Conservation (phyloP, 2,888 invertebrate genomes). For the Lutraria lutraria region DNA sequence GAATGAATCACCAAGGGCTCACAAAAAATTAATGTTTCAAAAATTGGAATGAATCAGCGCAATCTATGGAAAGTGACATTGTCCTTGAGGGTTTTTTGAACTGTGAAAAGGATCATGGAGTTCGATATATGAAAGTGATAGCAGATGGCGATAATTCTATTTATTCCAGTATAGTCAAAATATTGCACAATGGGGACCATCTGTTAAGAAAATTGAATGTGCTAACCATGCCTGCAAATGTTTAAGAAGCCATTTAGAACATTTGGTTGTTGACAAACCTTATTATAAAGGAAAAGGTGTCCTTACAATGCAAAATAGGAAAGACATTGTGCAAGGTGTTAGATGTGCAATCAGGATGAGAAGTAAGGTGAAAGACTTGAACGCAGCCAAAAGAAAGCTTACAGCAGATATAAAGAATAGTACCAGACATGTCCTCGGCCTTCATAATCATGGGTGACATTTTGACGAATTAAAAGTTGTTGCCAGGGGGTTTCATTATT, state of each 20-base stretch:
- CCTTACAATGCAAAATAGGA: background rate
- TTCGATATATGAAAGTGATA: slow-evolving; percentile 40
- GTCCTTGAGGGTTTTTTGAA: too few species aligned
- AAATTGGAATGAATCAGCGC: slow-evolving; percentile 44
- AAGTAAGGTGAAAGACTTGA: background rate
- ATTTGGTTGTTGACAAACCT: background rate
- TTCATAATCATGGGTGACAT: too few species aligned
- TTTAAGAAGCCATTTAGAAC: slow-evolving; percentile 16
- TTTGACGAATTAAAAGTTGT: too few species aligned
- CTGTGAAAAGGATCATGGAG: too few species aligned
- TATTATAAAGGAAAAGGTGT: slow-evolving; percentile 33
- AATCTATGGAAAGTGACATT: too few species aligned
- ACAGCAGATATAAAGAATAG: too few species aligned
- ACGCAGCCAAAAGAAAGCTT: too few species aligned
- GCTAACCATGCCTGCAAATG: slow-evolving; percentile 44
- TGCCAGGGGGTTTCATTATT: too few species aligned
- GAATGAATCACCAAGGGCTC: slow-evolving; percentile 9
- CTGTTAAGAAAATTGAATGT: slow-evolving; percentile 37
- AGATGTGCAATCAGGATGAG: slow-evolving; percentile 24
- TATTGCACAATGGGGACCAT: slow-evolving; percentile 19
- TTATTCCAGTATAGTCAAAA: background rate
- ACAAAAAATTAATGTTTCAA: slow-evolving; percentile 50
- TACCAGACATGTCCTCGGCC: too few species aligned
- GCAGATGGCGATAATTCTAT: slow-evolving; percentile 37
- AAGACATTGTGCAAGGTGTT: background rate